These are phyloP conservation scores for Heliconius melpomene DNA, from an alignment of 1,140 invertebrate species.

Conservation along the genomic window DNA sequence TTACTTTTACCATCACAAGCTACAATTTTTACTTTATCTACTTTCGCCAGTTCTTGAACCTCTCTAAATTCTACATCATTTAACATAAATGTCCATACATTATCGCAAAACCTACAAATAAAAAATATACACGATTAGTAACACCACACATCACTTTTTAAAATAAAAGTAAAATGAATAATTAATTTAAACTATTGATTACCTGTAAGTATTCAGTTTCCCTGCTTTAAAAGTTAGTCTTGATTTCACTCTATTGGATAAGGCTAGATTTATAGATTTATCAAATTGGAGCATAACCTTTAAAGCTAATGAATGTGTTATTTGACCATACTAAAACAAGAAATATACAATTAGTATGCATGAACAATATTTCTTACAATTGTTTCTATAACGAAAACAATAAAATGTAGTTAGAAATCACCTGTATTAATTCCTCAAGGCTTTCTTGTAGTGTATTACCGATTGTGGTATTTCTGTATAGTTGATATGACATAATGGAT, in stretches of 20 bases:
- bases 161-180: neutral
- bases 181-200: conserved; percentile 4
- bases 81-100: conserved; percentile 99
- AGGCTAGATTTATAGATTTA: conserved; percentile 96
- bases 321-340: conserved; percentile 94
- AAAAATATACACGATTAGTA: conserved; percentile 5
- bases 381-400: neutral
- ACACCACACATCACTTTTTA: neutral
- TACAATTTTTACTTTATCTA: conserved; percentile 99
- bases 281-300: conserved; percentile 98
- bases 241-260: conserved; percentile 95
- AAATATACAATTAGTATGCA: neutral
- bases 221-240: conserved; percentile 97
- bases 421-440: conserved; percentile 77
- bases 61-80: conserved; percentile 99
- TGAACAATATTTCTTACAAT: conserved; percentile 33
- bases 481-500: conserved; percentile 92
- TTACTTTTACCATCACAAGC: conserved; percentile 99
- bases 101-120: conserved; percentile 94
- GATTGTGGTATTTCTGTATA: conserved; percentile 98
- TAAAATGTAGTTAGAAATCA: conserved; percentile 34
- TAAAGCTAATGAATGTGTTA: conserved; percentile 94
- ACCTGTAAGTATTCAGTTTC: conserved; percentile 97
- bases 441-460: conserved; percentile 98
- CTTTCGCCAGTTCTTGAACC: conserved; percentile 95